Percentiles rank a stretch among this genome's conserved stretches.
Evolutionary conservation across 2,888 invertebrate genomes (phyloP).

Genomic region (Alentia gelatinosa): DNA sequence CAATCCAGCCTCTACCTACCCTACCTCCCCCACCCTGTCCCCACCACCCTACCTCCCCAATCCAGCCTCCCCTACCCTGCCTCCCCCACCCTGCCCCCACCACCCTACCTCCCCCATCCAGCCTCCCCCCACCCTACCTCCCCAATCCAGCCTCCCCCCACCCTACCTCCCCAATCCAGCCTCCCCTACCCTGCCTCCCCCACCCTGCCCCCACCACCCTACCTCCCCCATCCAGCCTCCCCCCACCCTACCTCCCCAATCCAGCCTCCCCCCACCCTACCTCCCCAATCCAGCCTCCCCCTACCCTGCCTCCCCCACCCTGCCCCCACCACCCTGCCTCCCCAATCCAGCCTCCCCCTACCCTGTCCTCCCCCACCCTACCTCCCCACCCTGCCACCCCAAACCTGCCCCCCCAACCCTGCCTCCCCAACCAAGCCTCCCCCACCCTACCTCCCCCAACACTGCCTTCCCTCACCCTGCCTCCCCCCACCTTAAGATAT

Average conservation of each 20-base stretch:
- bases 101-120: too few species aligned
- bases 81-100: too few species aligned
- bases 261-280: neutral
- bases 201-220: neutral
- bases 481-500: too few species aligned
- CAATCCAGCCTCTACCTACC: too few species aligned
- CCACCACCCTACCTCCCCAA: too few species aligned
- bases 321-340: neutral
- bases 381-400: neutral
- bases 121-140: neutral
- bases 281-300: neutral
- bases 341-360: neutral
- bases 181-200: neutral
- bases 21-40: too few species aligned
- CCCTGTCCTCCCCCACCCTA: neutral
- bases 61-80: too few species aligned
- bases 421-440: neutral
- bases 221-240: neutral
- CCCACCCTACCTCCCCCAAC: too few species aligned
- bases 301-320: neutral
- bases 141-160: too few species aligned
- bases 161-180: neutral
- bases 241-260: neutral
- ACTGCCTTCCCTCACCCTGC: too few species aligned
- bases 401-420: neutral